Evolutionary conservation across 2,888 invertebrate genomes (phyloP), one percentile per base, ranked within the genome.

Genomic region (Pyralis farinalis): DNA sequence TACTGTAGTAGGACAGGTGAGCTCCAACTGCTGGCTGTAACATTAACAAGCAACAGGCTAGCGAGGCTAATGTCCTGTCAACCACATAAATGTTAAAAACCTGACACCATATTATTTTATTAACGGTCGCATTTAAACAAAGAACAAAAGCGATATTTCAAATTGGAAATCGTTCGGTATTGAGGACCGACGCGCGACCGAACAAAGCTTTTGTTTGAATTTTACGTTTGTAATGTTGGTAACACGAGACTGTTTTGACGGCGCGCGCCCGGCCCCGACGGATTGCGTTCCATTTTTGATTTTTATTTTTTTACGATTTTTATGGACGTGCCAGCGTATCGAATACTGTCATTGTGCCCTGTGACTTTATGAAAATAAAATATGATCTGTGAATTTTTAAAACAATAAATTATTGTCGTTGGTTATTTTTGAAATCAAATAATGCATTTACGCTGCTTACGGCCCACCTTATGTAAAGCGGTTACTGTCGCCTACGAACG

Each of bases 101-200:
- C 42, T 37, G 47, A 51, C 47, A 47, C 47, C 44, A 42, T 44
- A 40, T 21, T 33, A 38, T 45, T 44, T 55, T 60, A 53, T 57
- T 53, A 53, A 61, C 61, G 53, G 58, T 59, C 55, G 51, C 43
- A 48, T 50, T 51, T 33, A 43, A 64, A 68, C 65, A 66, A 67
- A 63, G 68, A 62, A 63, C 68, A 63, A 65, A 62, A 58, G 63
- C 56, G 28, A 55, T 55, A 57, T 49, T 55, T 61, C 62, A 60
- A 55, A 60, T 55, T 53, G 51, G 51, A 53, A 51, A 55, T 46
- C 54, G 49, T 40, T 37, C 40, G 37, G 37, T 28, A 21, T 25
- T 37, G 37, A 30, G 2, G 25, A n/a, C 25, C 31, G 31, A 31
- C 12, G 12, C 10, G 12, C 31, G 31, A 31, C 11, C 25, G 49